Evolutionary conservation across 2,797 vertebrate species (phyloP), one percentile per base, ranked within the genome.

Genomic region (Pipistrellus pygmaeus): DNA sequence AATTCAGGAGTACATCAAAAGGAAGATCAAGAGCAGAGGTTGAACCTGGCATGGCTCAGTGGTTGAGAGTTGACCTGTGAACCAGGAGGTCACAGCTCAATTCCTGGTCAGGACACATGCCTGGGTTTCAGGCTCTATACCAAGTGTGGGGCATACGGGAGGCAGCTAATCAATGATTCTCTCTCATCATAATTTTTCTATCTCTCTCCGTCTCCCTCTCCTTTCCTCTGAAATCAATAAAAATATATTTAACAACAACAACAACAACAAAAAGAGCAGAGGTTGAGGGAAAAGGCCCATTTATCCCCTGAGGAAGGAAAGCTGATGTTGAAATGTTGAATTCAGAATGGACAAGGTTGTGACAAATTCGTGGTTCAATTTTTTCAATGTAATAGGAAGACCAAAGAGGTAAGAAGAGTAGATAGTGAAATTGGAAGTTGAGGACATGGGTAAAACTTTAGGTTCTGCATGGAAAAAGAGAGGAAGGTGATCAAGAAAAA

Each of bases 261-360:
- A 62, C 27, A 30, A 57, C 10, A 60, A 57, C 8, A 25, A 25
- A 60, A n/a, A 64, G 30, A 64, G 25, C 30, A 84, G 41, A 85
- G 8, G 10, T 15, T 53, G 23, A 69, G 23, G 8, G 20, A 81
- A 15, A 78, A 20, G 11, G 2, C 10, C 11, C 7, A 6, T 71
- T 88, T 32, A 69, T 35, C 0, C 15, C 32, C 32, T 8, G 5
- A 77, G 41, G 44, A 69, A 81, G 10, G 20, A 71, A 90, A 46
- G 51, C 7, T 85, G 51, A 78, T 71, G 51, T 75, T 86, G n/a
- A 84, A 91, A 87, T 72, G 66, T 18, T 89, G 51, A 88, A 55
- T 82, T 89, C 75, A 57, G 18, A 76, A 89, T 62, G 18, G 27
- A 66, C 4, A 48, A 80, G 76, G 62, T 57, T 2, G 30, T 82